These are phyloP conservation scores for Bimastos eiseni DNA, from an alignment of 2,888 invertebrate genomes.

Conservation along the genomic window DNA sequence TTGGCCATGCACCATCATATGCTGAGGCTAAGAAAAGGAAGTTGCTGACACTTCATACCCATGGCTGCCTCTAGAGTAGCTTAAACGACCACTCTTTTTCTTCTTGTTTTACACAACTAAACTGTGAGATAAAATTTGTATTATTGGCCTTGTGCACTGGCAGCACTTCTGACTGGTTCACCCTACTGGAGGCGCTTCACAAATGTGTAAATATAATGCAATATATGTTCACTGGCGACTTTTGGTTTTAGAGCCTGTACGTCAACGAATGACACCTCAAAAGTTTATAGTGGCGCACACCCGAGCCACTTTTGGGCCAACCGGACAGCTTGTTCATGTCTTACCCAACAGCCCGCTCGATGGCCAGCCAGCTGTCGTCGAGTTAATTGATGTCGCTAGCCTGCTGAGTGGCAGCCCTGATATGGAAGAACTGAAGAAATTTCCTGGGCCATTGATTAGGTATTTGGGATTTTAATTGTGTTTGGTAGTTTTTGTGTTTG, in stretches of 20 bases:
- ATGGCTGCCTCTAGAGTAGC: too few species aligned
- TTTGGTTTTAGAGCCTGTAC: not conserved
- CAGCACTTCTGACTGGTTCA: too few species aligned
- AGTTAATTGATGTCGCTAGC: slow-evolving; percentile 70
- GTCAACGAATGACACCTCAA: slow-evolving; percentile 74
- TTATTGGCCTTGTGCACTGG: too few species aligned
- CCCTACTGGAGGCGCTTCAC: too few species aligned
- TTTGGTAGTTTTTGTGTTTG: not conserved
- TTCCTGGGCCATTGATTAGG: slow-evolving; percentile 82
- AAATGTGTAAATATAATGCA: too few species aligned
- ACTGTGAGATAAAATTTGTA: not conserved
- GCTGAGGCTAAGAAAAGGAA: too few species aligned
- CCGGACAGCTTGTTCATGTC: slow-evolving; percentile 75
- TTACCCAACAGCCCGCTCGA: slow-evolving; percentile 79
- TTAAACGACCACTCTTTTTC: too few species aligned
- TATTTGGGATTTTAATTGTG: slow-evolving; percentile 54
- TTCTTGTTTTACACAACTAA: not conserved
- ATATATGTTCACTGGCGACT: not conserved
- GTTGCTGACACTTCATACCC: too few species aligned
- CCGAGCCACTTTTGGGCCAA: slow-evolving; percentile 59
- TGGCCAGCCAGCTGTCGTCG: slow-evolving; percentile 77
- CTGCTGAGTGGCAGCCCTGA: slow-evolving; percentile 47
- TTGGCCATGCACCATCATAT: too few species aligned
- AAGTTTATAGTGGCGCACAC: slow-evolving; percentile 83
- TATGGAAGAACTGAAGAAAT: slow-evolving; percentile 66